phyloP scores from a whole-genome alignment of 2,888 invertebrate species.

The Cephus runcator region DNA sequence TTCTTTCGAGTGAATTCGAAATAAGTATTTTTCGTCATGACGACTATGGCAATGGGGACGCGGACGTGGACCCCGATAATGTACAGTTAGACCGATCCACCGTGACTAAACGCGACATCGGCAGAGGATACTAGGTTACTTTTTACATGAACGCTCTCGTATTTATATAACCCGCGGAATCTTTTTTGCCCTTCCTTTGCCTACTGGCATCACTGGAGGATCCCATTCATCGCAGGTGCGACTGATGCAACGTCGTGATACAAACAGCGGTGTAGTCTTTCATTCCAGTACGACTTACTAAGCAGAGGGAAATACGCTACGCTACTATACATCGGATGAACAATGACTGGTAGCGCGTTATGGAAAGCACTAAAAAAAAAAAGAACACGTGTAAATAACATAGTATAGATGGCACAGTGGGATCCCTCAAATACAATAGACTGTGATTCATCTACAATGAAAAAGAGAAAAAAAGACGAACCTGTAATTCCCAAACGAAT shows the following conservation, averaged over 20 bases:
- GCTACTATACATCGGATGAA: neutral
- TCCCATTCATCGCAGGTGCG: neutral
- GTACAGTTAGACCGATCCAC: slow-evolving; percentile 4
- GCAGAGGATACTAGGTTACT: slow-evolving; percentile 2
- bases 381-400: neutral
- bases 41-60: neutral
- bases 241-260: neutral
- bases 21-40: neutral
- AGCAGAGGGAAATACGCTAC: neutral
- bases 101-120: neutral
- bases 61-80: slow-evolving; percentile 4
- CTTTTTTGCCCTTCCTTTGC: neutral
- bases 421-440: neutral
- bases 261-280: neutral
- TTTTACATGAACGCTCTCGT: slow-evolving; percentile 1
- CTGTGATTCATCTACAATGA: neutral
- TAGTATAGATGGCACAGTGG: neutral
- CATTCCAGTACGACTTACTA: neutral
- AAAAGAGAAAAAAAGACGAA: neutral
- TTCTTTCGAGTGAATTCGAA: neutral
- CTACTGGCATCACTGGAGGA: neutral
- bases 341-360: neutral
- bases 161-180: slow-evolving; percentile 5
- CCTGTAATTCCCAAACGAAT: neutral
- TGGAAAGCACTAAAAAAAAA: neutral